Evolutionary conservation across 2,888 invertebrate species (phyloP).

Genomic region (Polymixis flavicincta): DNA sequence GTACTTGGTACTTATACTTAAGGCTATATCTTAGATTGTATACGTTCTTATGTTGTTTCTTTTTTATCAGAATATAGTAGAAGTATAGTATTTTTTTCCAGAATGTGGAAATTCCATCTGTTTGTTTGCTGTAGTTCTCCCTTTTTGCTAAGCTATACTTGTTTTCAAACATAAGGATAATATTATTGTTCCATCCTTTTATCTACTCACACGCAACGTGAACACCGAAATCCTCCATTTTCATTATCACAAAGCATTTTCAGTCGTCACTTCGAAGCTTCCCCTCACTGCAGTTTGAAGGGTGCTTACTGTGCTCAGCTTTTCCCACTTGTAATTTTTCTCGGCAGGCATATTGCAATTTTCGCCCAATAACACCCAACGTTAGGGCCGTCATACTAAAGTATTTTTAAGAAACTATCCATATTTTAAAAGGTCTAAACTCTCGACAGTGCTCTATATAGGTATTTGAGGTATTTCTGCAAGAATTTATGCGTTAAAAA

Average conservation of each 20-base stretch:
- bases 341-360: constrained; percentile 79
- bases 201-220: constrained; percentile 55
- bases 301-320: constrained; percentile 73
- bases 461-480: neutral
- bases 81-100: no score
- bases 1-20: neutral
- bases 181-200: constrained; percentile 42
- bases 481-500: neutral
- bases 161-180: constrained; percentile 24
- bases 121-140: neutral
- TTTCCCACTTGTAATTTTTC: constrained; percentile 85
- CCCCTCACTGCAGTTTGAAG: constrained; percentile 75
- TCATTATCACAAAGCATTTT: constrained; percentile 67
- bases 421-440: neutral
- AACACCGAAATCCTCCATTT: constrained; percentile 61
- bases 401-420: constrained; percentile 36
- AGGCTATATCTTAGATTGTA: neutral
- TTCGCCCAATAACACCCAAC: constrained; percentile 77
- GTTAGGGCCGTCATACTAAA: constrained; percentile 54
- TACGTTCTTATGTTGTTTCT: neutral
- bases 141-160: neutral
- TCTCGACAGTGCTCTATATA: neutral
- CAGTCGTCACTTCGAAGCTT: constrained; percentile 64
- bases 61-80: no score
- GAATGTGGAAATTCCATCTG: neutral